Evolutionary conservation across 2,113 vertebrate genomes (phyloP).

Genomic region (Piprites chloris): DNA sequence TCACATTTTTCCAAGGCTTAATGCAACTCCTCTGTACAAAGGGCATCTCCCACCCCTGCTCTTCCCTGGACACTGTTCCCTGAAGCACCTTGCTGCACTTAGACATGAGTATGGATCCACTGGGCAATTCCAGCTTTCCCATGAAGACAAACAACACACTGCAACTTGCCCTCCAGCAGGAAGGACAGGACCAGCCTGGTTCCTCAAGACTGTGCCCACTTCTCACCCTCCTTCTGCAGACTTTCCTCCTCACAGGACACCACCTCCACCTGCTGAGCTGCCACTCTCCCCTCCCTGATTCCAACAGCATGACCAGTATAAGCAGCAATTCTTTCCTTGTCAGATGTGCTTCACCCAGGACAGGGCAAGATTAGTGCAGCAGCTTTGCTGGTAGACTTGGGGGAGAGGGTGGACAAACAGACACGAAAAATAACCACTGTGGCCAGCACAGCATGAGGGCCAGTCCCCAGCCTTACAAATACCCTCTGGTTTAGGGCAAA

Average conservation of each 20-base stretch:
- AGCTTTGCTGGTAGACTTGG: neutral
- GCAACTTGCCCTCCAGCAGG: neutral
- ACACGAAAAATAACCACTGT: fast-evolving
- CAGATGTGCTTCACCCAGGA: neutral
- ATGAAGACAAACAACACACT: fast-evolving
- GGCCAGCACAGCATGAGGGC: neutral
- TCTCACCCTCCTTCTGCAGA: neutral
- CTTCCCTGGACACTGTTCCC: neutral
- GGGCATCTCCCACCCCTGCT: neutral
- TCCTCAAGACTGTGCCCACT: neutral
- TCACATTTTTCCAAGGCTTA: neutral
- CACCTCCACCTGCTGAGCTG: neutral
- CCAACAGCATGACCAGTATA: neutral
- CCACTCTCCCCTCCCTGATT: neutral
- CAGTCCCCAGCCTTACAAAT: neutral
- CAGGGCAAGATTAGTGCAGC: neutral
- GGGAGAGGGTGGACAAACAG: neutral
- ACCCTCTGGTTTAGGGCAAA: neutral
- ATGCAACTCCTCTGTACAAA: neutral
- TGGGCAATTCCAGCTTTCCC: neutral
- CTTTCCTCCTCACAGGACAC: neutral
- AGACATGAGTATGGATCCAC: fast-evolving
- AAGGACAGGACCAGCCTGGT: neutral
- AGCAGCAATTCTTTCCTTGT: neutral
- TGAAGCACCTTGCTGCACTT: neutral